A percentile compares a stretch with the other conserved stretches of the same genome.
Conservation (phyloP, 2,888 invertebrate species). For the Gymnosoma rotundatum region DNA sequence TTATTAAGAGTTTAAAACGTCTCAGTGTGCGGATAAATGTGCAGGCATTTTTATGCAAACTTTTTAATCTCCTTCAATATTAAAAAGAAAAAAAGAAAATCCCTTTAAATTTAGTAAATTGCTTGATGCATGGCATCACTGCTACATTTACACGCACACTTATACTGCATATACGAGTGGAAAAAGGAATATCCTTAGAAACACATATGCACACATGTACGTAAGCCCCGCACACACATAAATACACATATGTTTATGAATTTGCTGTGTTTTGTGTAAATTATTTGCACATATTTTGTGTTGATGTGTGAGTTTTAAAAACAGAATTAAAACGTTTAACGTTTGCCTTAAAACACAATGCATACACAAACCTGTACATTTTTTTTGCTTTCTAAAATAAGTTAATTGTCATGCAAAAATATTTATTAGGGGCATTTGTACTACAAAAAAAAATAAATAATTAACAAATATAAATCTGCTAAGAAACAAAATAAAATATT, state of each 20-base stretch:
- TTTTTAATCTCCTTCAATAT: conserved; percentile 26
- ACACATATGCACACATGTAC: no score
- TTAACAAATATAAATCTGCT: no score
- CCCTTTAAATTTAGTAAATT: conserved; percentile 37
- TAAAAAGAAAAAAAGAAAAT: conserved; percentile 25
- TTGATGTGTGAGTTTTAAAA: not conserved
- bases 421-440: no score
- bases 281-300: not conserved
- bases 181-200: no score
- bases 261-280: not conserved
- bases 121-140: conserved; percentile 52
- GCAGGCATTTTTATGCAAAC: not conserved
- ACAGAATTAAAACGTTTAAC: conserved; percentile 8
- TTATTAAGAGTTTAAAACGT: conserved; percentile 59
- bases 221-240: no score
- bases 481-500: no score
- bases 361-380: not conserved
- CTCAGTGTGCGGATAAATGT: not conserved
- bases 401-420: no score
- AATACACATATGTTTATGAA: not conserved
- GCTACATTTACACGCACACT: conserved; percentile 10
- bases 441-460: no score
- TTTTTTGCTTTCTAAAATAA: not conserved
- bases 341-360: not conserved
- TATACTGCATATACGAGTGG: not conserved